Evolutionary conservation across 2,797 vertebrate genomes (phyloP).

Genomic region (Columba guinea): DNA sequence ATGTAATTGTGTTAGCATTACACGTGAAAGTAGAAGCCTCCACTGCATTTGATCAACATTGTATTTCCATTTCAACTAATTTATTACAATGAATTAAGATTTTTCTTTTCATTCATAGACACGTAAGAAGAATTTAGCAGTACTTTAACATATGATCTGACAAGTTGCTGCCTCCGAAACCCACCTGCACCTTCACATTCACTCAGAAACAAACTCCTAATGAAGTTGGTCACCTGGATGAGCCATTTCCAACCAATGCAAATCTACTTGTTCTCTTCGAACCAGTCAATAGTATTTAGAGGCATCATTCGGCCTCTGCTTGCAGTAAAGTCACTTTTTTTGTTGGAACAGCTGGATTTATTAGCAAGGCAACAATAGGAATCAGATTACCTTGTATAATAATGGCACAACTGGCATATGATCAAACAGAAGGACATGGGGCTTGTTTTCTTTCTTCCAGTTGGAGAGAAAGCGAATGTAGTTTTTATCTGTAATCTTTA

Average conservation of each 20-base stretch:
- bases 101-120: neutral
- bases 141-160: neutral
- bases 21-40: neutral
- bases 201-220: neutral
- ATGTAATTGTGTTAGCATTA: neutral
- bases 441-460: conserved; percentile 95
- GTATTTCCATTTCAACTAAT: neutral
- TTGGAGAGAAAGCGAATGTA: conserved; percentile 86
- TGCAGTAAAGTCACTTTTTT: accelerated
- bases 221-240: neutral
- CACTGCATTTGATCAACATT: neutral
- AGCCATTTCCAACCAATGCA: accelerated
- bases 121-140: neutral
- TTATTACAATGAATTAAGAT: neutral
- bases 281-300: neutral
- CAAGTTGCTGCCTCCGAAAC: neutral
- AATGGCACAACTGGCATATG: conserved; percentile 86
- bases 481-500: conserved; percentile 91
- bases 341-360: neutral
- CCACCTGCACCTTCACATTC: neutral
- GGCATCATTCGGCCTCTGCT: neutral
- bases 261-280: neutral
- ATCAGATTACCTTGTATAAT: conserved; percentile 87
- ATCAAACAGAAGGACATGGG: conserved; percentile 94
- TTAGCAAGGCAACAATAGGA: neutral